These are phyloP conservation scores for Microcebus ravelobensis DNA, from an alignment of 2,113 vertebrate species.

Conservation along the genomic window DNA sequence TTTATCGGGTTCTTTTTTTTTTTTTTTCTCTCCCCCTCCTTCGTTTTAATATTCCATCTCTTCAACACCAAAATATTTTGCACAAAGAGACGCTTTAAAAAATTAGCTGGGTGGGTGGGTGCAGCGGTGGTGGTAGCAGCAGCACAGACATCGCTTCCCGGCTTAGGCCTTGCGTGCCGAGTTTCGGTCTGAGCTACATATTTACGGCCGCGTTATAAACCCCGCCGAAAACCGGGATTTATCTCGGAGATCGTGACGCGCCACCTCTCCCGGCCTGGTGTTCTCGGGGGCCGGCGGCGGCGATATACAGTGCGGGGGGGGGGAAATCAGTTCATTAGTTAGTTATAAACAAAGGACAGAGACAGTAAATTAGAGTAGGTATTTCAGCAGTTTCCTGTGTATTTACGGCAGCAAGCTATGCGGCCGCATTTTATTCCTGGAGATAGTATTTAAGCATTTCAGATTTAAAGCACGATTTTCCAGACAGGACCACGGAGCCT, in stretches of 20 bases:
- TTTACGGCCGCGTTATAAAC: constrained; percentile 85
- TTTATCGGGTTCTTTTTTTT: background rate
- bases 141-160: constrained; percentile 73
- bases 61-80: background rate
- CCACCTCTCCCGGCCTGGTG: constrained; percentile 69
- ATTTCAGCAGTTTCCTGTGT: constrained; percentile 83
- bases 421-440: constrained; percentile 83
- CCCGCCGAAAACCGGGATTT: constrained; percentile 83
- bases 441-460: constrained; percentile 84
- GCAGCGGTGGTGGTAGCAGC: background rate
- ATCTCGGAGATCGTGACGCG: constrained; percentile 81
- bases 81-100: background rate
- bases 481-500: constrained; percentile 75
- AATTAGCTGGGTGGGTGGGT: background rate
- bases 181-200: constrained; percentile 82
- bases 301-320: constrained; percentile 83
- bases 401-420: constrained; percentile 84
- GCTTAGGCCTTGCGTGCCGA: constrained; percentile 77
- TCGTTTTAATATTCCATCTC: background rate
- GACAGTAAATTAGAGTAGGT: constrained; percentile 85
- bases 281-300: constrained; percentile 69
- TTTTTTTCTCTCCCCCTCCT: background rate
- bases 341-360: constrained; percentile 87
- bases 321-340: constrained; percentile 86
- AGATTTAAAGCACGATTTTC: constrained; percentile 82